Evolutionary conservation across 1,140 invertebrate genomes (phyloP), one percentile per base, ranked within the genome.

Genomic region (Ceratosolen fusciceps): DNA sequence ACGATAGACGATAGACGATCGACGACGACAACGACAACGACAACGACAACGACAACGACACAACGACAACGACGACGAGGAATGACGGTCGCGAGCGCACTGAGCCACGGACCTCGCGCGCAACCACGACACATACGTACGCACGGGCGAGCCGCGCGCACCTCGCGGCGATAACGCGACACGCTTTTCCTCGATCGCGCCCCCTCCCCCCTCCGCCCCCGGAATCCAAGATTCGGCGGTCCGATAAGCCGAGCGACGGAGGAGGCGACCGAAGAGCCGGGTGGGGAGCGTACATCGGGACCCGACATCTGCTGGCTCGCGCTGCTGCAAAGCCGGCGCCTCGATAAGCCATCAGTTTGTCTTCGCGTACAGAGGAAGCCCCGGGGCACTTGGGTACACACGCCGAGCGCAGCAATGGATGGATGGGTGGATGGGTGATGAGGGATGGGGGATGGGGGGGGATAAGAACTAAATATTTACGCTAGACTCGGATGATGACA

Each of bases 381-480:
- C 39, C 12, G 5, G n/a, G 5, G 39, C 39, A 43, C 5, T 43
- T 12, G 39, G 39, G 29, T 37, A 37, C 31, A 8, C 31, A 3
- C 8, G 8, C 4, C 31, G 31, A 4, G 31, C n/a, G n/a, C n/a
- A n/a, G n/a, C n/a, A n/a, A n/a, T n/a, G n/a, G n/a, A n/a, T n/a
- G n/a, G n/a, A n/a, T n/a, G n/a, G n/a, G n/a, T n/a, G n/a, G n/a
- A n/a, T n/a, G n/a, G n/a, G n/a, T n/a, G n/a, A n/a, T n/a, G n/a
- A n/a, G n/a, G n/a, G n/a, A n/a, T n/a, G n/a, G n/a, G n/a, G n/a
- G n/a, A n/a, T n/a, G n/a, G n/a, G n/a, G n/a, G n/a, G n/a, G n/a
- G n/a, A n/a, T n/a, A n/a, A n/a, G n/a, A n/a, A n/a, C 19, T 65
- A 65, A 65, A 65, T 65, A 65, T 65, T 65, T 65, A 65, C 60